phyloP scores from a whole-genome alignment of 1,140 invertebrate genomes.

The Leptinotarsa defecta region DNA sequence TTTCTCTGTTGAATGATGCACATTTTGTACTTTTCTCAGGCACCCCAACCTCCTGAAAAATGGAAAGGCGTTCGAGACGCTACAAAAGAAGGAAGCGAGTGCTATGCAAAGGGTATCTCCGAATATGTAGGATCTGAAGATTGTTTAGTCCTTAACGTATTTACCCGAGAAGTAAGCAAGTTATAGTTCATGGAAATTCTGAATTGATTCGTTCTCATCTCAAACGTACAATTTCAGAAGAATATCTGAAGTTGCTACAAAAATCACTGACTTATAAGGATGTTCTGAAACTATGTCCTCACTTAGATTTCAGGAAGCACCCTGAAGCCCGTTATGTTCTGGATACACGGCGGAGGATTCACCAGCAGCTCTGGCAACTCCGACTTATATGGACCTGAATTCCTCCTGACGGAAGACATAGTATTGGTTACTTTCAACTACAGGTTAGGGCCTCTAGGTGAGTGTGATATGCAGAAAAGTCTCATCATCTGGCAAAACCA shows the following conservation, averaged over 20 bases:
- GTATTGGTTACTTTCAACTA: constrained; percentile 60
- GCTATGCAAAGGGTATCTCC: background rate
- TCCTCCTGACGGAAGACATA: constrained; percentile 63
- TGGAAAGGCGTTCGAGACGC: constrained; percentile 61
- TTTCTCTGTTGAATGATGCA: background rate
- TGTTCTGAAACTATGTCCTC: background rate
- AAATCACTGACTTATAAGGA: too few relatives aligned
- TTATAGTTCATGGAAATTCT: background rate
- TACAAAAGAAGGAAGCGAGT: constrained; percentile 38
- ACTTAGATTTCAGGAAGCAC: constrained; percentile 37
- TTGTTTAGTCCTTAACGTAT: constrained; percentile 81
- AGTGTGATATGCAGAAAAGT: background rate
- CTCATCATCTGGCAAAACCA: too few relatives aligned
- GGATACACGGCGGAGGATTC: constrained; percentile 69
- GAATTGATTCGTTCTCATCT: background rate
- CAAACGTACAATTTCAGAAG: background rate
- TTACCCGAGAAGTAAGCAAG: constrained; percentile 22
- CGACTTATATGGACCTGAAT: constrained; percentile 63
- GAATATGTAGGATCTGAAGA: constrained; percentile 67
- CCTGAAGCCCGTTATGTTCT: constrained; percentile 65
- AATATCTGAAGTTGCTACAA: background rate
- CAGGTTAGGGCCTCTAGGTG: constrained; percentile 58
- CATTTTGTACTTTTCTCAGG: constrained; percentile 43
- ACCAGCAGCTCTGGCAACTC: constrained; percentile 62
- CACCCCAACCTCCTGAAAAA: constrained; percentile 57